These are phyloP conservation scores for Endomychus coccineus DNA, from an alignment of 2,888 invertebrate genomes.

Conservation along the genomic window DNA sequence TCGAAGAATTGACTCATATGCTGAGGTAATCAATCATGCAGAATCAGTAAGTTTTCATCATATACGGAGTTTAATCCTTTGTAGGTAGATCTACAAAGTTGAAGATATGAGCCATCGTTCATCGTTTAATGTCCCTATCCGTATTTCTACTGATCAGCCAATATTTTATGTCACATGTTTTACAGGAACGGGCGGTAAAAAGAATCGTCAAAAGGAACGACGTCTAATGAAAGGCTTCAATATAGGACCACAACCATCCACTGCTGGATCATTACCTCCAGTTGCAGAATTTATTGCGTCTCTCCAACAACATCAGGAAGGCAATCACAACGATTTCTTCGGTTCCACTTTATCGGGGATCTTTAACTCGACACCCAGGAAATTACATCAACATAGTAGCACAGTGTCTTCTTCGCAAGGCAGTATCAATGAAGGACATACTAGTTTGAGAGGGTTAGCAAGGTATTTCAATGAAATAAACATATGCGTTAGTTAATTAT, in stretches of 20 bases:
- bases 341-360: constrained; percentile 66
- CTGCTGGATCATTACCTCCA: constrained; percentile 56
- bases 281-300: constrained; percentile 74
- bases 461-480: too few relatives aligned
- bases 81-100: too few relatives aligned
- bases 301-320: constrained; percentile 54
- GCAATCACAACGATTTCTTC: constrained; percentile 55
- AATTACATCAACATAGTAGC: constrained; percentile 43
- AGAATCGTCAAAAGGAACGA: constrained; percentile 87
- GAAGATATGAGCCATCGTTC: too few relatives aligned
- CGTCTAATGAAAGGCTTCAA: constrained; percentile 92
- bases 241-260: constrained; percentile 66
- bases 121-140: too few relatives aligned
- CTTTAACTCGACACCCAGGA: constrained; percentile 49
- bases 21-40: too few relatives aligned
- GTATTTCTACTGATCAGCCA: too few relatives aligned
- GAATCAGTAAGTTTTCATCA: too few relatives aligned
- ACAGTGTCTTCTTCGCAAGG: constrained; percentile 43
- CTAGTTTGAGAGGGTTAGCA: constrained; percentile 10
- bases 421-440: constrained; percentile 40
- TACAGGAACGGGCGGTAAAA: constrained; percentile 81
- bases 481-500: too few relatives aligned
- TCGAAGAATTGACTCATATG: too few relatives aligned
- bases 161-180: constrained; percentile 1
- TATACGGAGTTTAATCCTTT: too few relatives aligned